Base-by-base conservation (phyloP, 2,113 vertebrate genomes). In the Syrrhaptes paradoxus region DNA sequence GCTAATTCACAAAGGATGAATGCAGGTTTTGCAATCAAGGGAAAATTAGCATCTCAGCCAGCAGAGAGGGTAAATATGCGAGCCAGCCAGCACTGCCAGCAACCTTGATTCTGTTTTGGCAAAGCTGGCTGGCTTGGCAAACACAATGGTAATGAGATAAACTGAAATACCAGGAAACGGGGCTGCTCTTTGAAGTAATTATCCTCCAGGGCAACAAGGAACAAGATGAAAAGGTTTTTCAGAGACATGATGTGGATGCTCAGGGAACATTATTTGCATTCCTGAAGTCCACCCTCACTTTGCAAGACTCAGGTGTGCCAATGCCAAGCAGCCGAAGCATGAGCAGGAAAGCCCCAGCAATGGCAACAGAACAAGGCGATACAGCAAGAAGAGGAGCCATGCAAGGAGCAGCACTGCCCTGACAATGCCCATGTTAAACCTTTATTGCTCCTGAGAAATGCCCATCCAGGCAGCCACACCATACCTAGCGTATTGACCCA, bases 181-280 rank as follows among this genome's bases (percentile, higher is more conserved):
- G 91, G 89, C 95, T 87, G 92, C 92, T 96, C 96, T 98, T 98
- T 96, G 97, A 96, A 96, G 97, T 95, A 97, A 97, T 98, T 97
- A 97, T 98, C 96, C 96, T 97, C 96, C 93, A 48, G 87, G 87
- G 96, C 90, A 97, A 94, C 96, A 79, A 96, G 94, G 96, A 93
- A 97, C 96, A 94, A 74, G 90, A 95, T 46, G 15, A 93, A 95
- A 97, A 97, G 91, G 91, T 73, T 97, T 97, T 97, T 85, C 41
- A 81, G 97, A 96, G 96, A 91, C 71, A 57, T 13, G 79, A 77
- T 49, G 84, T 68, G 90, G 95, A 79, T 79, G 77, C 88, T 75
- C 52, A 32, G 61, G 86, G 93, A 95, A 93, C 77, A 71, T 48
- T 54, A 93, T 86, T 96, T 95, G 87, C 96, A 96, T 96, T 97